These are phyloP conservation scores for Danio tinwini DNA, from an alignment of 2,797 vertebrate species.

Conservation along the genomic window DNA sequence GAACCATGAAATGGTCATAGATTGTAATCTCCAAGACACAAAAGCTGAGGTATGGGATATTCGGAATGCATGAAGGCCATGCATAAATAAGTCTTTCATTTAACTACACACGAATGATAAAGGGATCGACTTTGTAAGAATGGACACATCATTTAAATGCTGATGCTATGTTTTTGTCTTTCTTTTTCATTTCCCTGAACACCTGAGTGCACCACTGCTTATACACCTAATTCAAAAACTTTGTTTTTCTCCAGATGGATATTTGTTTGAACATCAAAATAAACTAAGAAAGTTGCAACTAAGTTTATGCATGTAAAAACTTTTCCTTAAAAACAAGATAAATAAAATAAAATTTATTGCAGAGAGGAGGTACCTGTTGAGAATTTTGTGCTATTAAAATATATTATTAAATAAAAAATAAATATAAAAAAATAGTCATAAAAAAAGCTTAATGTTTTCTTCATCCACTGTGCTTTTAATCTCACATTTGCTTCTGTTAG, in stretches of 20 bases:
- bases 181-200: background rate
- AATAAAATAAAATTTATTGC: no score
- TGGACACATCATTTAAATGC: slow-evolving; percentile 4
- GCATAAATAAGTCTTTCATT: slow-evolving; percentile 16
- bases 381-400: no score
- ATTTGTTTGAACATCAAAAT: background rate
- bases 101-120: slow-evolving; percentile 31
- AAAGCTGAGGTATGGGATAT: slow-evolving; percentile 6
- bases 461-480: no score
- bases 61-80: slow-evolving; percentile 6
- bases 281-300: background rate
- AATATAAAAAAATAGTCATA: no score
- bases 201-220: background rate
- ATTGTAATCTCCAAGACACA: slow-evolving; percentile 18
- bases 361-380: no score
- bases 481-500: no score
- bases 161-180: background rate
- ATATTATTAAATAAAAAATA: no score
- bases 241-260: background rate
- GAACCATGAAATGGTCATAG: slow-evolving; percentile 1
- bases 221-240: background rate
- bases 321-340: no score
- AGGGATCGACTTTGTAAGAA: background rate
- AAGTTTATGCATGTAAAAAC: background rate
- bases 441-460: no score